Base-by-base conservation (phyloP, 2,797 vertebrate genomes). In the Galagoides demidoff region DNA sequence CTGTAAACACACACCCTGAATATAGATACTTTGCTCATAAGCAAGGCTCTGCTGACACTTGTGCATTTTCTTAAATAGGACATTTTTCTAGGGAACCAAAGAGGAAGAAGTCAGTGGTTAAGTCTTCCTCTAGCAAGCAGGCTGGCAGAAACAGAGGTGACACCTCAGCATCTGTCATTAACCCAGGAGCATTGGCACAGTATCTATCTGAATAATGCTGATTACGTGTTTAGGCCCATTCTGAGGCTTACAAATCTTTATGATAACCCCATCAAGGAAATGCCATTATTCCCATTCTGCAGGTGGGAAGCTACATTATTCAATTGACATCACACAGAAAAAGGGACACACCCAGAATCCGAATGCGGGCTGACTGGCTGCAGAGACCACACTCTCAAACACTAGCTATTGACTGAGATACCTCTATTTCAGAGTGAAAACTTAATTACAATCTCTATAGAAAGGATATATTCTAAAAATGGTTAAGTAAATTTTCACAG, bases 61-160 rank as follows among this genome's bases (percentile, higher is more conserved):
- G 70, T 61, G n/a, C 12, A 25, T 91, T 89, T 74, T 82, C 89
- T 64, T 83, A 96, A 92, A 39, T 71, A 89, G 70, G 64, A 25
- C 74, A 39, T 89, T 70, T 86, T 92, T 89, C 79, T 84, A 79
- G 59, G 55, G 63, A 95, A 55, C 27, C 64, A 66, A 52, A 12
- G 7, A 92, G 45, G 43, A 95, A 83, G 55, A 82, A 82, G 78
- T 68, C 86, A 95, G 86, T 45, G 68, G 52, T 71, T 86, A 78
- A 61, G 49, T 92, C 52, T 64, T 57, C 16, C 70, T 49, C 31
- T 57, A 89, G 79, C 70, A 89, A 85, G 52, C 52, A 22, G 9
- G 7, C 79, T 77, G 31, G 27, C 83, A 83, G 73, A 90, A 71
- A 81, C 66, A 95, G 63, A 93, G 49, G 22, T 20, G 45, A 57